Base-by-base conservation (phyloP, 64 coral and sea anemone species). In the Pocillopora damicornis region DNA sequence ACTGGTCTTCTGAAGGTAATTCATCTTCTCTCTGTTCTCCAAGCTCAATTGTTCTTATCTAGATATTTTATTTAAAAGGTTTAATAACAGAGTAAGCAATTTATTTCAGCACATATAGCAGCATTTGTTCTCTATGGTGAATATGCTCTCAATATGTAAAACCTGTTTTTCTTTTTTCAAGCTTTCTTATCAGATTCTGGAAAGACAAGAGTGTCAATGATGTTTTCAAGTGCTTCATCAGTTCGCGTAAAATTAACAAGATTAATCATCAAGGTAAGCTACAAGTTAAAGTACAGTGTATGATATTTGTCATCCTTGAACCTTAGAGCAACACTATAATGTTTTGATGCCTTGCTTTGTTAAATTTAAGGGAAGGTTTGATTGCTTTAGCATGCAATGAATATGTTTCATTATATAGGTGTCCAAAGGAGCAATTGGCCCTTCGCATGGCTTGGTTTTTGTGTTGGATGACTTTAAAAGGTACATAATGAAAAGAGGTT, bases 101-200 rank as follows among this genome's bases (percentile, higher is more conserved):
- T 56, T 75, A 76, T 5, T 18, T 75, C 14, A 16, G 18, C 9
- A 14, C 16, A 73, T 11, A 38, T 25, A 14, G 20, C 23, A 60
- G 11, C 30, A 30, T 30, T 30, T 30, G 30, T 30, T 30, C 30
- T 30, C 30, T 30, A 30, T 30, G 30, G 30, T 11, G 60, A 34
- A 22, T 25, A 61, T 37, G 14, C n/a, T 81, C 0, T 5, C n/a
- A 1, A 23, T 26, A 58, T 61, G 14, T 57, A 23, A 7, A 60
- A 59, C 18, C 15, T 79, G 10, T 35, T 62, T 37, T 91, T 23
- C 78, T 71, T 77, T 66, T 80, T 77, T 35, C 3, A 63, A 95
- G 93, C 93, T 26, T 99, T 92, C 59, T 79, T 95, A n/a, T 95
- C 97, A 42, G 97, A 99, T 16, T 88, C 42, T 86, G 97, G 97